These are phyloP conservation scores for Malurus elegans DNA, from an alignment of 2,113 vertebrate species.

Conservation along the genomic window DNA sequence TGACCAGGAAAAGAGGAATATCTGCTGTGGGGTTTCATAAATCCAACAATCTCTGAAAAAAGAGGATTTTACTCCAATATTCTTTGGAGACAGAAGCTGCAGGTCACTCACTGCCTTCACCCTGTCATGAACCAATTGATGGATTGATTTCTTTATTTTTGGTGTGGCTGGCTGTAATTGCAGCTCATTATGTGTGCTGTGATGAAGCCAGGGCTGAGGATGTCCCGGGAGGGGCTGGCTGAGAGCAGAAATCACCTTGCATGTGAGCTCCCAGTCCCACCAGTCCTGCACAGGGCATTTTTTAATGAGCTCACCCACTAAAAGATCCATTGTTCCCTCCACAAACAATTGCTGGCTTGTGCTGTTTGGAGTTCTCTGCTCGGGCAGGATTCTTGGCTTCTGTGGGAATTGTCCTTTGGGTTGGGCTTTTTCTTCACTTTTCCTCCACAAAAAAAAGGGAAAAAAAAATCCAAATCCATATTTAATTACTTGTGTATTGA, in stretches of 20 bases:
- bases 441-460: neutral
- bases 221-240: slow-evolving; percentile 23
- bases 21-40: neutral
- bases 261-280: slow-evolving; percentile 12
- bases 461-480: neutral
- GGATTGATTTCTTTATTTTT: neutral
- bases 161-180: neutral
- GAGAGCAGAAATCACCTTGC: slow-evolving; percentile 51
- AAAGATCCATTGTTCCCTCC: slow-evolving; percentile 37
- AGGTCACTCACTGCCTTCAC: neutral
- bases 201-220: neutral
- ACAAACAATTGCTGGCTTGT: slow-evolving; percentile 44
- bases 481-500: neutral
- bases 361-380: neutral
- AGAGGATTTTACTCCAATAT: neutral
- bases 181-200: slow-evolving; percentile 40
- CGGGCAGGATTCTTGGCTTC: neutral
- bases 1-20: neutral
- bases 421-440: neutral
- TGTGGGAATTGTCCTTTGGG: neutral
- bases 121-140: neutral
- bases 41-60: neutral
- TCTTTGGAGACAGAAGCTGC: neutral
- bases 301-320: slow-evolving; percentile 56
- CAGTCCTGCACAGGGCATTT: slow-evolving; percentile 15